Evolutionary conservation across 2,888 invertebrate species (phyloP).

Genomic region (Gymnocheta viridis): DNA sequence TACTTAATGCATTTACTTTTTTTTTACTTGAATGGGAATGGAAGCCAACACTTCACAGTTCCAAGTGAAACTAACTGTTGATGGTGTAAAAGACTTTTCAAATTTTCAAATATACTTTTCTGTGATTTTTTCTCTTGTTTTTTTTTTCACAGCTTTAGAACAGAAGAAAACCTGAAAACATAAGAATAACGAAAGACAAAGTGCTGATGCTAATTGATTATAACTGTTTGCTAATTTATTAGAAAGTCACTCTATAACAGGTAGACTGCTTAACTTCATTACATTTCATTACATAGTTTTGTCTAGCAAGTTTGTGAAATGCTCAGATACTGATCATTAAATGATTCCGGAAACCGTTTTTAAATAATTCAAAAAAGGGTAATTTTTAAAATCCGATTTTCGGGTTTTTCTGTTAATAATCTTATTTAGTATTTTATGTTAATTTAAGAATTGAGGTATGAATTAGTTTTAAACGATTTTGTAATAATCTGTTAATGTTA

Average conservation of each 20-base stretch:
- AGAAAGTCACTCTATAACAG: constrained; percentile 31
- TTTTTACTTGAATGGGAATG: no score
- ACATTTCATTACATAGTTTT: no score
- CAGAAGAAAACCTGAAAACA: constrained; percentile 1
- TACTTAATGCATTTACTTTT: no score
- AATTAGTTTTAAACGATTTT: no score
- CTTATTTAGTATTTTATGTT: no score
- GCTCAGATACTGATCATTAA: no score
- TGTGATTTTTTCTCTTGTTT: neutral
- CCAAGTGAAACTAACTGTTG: constrained; percentile 39
- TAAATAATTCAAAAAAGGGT: no score
- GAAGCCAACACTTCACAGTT: constrained; percentile 44
- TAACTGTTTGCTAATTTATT: constrained; percentile 17
- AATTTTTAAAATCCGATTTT: no score
- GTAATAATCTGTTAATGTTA: no score
- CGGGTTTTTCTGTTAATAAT: no score
- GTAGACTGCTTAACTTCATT: neutral
- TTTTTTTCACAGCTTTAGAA: neutral
- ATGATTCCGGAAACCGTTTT: no score
- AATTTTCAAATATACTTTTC: constrained; percentile 23
- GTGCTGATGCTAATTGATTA: constrained; percentile 38
- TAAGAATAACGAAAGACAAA: constrained; percentile 23
- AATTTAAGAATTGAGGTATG: no score
- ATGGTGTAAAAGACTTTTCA: neutral
- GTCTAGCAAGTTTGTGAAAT: neutral